Evolutionary conservation across 2,797 vertebrate species (phyloP), one percentile per base, ranked within the genome.

Genomic region (Tolypeutes matacus): DNA sequence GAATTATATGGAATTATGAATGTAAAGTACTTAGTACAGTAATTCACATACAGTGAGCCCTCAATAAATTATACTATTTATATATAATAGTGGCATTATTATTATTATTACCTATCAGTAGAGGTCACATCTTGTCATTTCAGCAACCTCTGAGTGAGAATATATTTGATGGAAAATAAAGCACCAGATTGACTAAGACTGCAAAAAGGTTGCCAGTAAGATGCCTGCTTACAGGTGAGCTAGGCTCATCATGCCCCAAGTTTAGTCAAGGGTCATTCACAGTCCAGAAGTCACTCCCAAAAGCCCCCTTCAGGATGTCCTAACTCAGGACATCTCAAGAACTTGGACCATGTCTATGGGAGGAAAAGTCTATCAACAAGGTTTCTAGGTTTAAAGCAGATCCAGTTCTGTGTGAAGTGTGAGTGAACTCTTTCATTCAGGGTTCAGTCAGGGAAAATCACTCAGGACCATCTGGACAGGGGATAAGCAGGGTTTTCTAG

Each of bases 351-450:
- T 13, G 12, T 65, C 75, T 60, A 23, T 49, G 53, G 58, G 31
- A 86, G 80, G 27, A 91, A 64, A 78, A 39, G 13, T 58, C 5
- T 29, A 58, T 51, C 69, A 82, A 73, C 3, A 53, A 77, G n/a
- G 20, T 93, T 86, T 67, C 34, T 20, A 85, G 70, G 51, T 83
- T 34, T 69, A 86, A 72, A 93, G n/a, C 29, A 76, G 80, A 70
- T 70, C 58, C 34, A 27, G 21, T 42, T 9, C 31, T 46, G 21
- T n/a, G 5, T 42, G 34, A 86, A 39, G 18, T 21, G 60, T 65
- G 58, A 85, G 77, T 70, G 56, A 62, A 72, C 21, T 51, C 60
- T 80, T 53, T 18, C 9, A 27, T 42, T 49, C 46, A 91, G 49
- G 76, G 46, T 85, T n/a, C 25, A 46, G 49, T 62, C 53, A 89